phyloP scores from a whole-genome alignment of 2,888 invertebrate genomes.

The Cephonodes hylas region DNA sequence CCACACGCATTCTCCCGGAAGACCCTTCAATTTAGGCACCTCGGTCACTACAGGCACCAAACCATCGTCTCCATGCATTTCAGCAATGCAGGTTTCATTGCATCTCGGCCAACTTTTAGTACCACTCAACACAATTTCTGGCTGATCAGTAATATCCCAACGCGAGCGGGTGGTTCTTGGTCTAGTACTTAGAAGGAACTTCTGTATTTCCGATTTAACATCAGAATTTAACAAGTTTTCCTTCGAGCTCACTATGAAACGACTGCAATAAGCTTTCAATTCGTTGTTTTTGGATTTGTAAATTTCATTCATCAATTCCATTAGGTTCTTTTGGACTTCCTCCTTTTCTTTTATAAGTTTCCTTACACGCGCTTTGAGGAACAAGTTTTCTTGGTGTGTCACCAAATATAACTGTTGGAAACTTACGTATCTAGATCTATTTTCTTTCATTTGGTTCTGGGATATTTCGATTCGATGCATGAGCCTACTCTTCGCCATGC shows the following conservation, averaged over 20 bases:
- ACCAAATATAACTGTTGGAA: slow-evolving; percentile 64
- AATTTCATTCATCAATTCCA: slow-evolving; percentile 55
- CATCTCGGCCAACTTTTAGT: slow-evolving; percentile 24
- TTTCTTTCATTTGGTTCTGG: slow-evolving; percentile 57
- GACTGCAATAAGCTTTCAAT: slow-evolving; percentile 58
- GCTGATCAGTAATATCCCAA: slow-evolving; percentile 18
- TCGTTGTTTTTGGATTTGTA: slow-evolving; percentile 57
- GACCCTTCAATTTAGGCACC: slow-evolving; percentile 54
- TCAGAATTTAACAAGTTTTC: slow-evolving; percentile 55
- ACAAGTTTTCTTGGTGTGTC: slow-evolving; percentile 64
- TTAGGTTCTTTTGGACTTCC: slow-evolving; percentile 52
- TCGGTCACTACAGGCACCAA: slow-evolving; percentile 37
- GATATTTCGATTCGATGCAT: slow-evolving; percentile 50
- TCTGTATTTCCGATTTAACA: slow-evolving; percentile 53
- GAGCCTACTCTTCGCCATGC: slow-evolving; percentile 56
- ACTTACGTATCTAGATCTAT: slow-evolving; percentile 49
- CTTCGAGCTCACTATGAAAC: slow-evolving; percentile 56
- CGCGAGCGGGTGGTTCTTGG: slow-evolving; percentile 15
- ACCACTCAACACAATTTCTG: slow-evolving; percentile 13
- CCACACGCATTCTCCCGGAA: slow-evolving; percentile 68
- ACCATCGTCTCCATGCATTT: slow-evolving; percentile 32
- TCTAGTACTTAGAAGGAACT: slow-evolving; percentile 42
- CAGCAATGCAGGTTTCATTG: slow-evolving; percentile 26
- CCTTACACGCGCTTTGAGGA: slow-evolving; percentile 52
- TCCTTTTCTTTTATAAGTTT: slow-evolving; percentile 57